A percentile compares a stretch with the other conserved stretches of the same genome.
phyloP scores from a whole-genome alignment of 2,888 invertebrate species.

The Aleiodes testaceus region DNA sequence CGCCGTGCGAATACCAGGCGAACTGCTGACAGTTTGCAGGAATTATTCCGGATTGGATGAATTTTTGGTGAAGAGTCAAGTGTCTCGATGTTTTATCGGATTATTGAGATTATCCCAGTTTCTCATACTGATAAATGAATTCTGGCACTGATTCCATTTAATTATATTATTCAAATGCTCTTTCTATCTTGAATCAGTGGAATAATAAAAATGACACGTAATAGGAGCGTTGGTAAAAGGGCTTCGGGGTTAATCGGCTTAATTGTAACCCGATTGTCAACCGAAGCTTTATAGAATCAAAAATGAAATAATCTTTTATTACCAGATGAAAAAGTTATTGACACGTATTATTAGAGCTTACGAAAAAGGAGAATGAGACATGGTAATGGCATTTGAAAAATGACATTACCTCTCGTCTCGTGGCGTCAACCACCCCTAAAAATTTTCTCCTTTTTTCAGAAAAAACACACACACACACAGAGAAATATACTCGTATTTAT shows the following conservation, averaged over 20 bases:
- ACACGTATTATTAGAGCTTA: constrained; percentile 28
- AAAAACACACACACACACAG: too few relatives aligned
- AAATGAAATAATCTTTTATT: constrained; percentile 16
- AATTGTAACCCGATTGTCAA: constrained; percentile 42
- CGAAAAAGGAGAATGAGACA: constrained; percentile 33
- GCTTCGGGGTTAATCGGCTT: constrained; percentile 39
- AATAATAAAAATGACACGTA: constrained; percentile 24
- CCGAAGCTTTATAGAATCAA: constrained; percentile 6
- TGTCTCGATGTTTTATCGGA: too few relatives aligned
- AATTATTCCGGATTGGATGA: too few relatives aligned
- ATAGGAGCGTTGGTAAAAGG: neutral
- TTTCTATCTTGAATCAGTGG: neutral
- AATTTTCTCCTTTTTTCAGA: constrained; percentile 6
- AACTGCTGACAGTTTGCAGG: neutral
- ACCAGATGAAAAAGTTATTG: neutral
- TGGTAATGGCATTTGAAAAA: constrained; percentile 51
- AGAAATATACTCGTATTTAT: neutral
- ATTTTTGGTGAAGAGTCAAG: too few relatives aligned
- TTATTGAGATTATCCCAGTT: too few relatives aligned
- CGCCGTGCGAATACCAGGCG: constrained; percentile 54
- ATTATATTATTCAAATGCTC: constrained; percentile 8
- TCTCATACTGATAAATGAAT: too few relatives aligned
- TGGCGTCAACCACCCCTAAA: constrained; percentile 47
- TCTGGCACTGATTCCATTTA: neutral
- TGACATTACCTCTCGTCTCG: too few relatives aligned